phyloP scores from a whole-genome alignment of 1,140 invertebrate species.

The Drosophila tani region DNA sequence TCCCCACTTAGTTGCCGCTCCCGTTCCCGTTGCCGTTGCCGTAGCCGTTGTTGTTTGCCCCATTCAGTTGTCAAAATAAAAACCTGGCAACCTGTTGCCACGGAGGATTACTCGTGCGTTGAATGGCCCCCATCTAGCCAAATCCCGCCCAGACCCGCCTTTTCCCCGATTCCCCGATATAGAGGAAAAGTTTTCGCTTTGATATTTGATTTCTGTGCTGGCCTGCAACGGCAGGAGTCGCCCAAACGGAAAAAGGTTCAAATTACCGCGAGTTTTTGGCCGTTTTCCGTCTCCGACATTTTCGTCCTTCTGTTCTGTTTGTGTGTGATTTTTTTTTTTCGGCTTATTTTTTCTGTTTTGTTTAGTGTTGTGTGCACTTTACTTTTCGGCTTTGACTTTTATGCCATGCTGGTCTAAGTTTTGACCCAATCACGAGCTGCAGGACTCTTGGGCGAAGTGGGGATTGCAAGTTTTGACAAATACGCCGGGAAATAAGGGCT shows the following conservation, averaged over 20 bases:
- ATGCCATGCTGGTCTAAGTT: conserved; percentile 44
- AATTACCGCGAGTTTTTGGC: conserved; percentile 74
- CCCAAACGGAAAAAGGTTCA: conserved; percentile 80
- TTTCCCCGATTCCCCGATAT: background rate
- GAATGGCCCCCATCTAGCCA: conserved; percentile 18
- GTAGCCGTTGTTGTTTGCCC: conserved; percentile 35
- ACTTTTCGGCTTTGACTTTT: conserved; percentile 67
- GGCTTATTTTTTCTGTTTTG: conserved; percentile 3
- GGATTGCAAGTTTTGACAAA: conserved; percentile 18
- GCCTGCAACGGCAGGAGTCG: conserved; percentile 62
- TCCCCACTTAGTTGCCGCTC: conserved; percentile 36
- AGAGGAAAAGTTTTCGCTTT: conserved; percentile 67
- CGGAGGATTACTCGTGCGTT: conserved; percentile 68
- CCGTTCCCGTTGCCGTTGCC: conserved; percentile 16
- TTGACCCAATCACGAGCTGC: conserved; percentile 29
- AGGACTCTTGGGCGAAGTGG: conserved; percentile 16
- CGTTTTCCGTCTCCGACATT: conserved; percentile 36
- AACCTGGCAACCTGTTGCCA: conserved; percentile 79
- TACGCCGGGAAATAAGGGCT: conserved; percentile 1
- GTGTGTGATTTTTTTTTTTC: conserved; percentile 10
- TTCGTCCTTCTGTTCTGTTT: conserved; percentile 29
- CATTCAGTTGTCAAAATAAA: conserved; percentile 74
- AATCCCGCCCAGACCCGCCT: background rate
- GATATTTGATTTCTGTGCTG: conserved; percentile 77
- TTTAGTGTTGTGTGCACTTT: conserved; percentile 53